Base-by-base conservation (phyloP, 1,140 invertebrate genomes). In the Aphelinus certus region DNA sequence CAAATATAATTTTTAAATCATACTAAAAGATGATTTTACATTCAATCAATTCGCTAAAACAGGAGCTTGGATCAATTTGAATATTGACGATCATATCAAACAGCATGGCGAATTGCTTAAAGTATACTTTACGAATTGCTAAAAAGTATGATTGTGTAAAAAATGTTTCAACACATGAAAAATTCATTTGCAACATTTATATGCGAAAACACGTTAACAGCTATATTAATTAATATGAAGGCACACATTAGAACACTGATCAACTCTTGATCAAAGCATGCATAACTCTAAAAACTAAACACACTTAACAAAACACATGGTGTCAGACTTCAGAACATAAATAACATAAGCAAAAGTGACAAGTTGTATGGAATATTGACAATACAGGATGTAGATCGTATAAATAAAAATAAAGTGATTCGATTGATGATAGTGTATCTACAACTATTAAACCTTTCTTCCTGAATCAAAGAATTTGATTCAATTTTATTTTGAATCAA, bases 401-500 rank as follows among this genome's bases (percentile, higher is more conserved):
- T 62, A 75, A 75, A 75, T 71, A 75, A 75, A 65, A 75, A 64
- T 65, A 71, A 71, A 47, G 67, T 66, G 56, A 71, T 63, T 43
- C 71, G 67, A 71, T 48, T 67, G 63, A 76, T 76, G 75, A 72
- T 26, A 55, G 68, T 76, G 69, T 71, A 76, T 72, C 63, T 76
- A 71, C 63, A 76, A 63, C 46, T 61, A 72, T 71, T 43, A 71
- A 76, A 76, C 75, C 75, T 49, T 76, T 76, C 75, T 76, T 76
- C 75, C 75, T 76, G 75, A 76, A 71, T 43, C 65, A 60, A 75
- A 26, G 26, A 26, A 26, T 26, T 26, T 43, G 1, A 55, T 7
- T 42, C 9, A 56, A 46, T 5, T 10, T 7, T 46, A 47, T 57
- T 5, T 49, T 49, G 7, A 65, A 3, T 56, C n/a, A 56, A 65